A percentile compares a stretch with the other conserved stretches of the same genome.
Conservation (phyloP, 2,113 vertebrate species). For the Oryzias celebensis region DNA sequence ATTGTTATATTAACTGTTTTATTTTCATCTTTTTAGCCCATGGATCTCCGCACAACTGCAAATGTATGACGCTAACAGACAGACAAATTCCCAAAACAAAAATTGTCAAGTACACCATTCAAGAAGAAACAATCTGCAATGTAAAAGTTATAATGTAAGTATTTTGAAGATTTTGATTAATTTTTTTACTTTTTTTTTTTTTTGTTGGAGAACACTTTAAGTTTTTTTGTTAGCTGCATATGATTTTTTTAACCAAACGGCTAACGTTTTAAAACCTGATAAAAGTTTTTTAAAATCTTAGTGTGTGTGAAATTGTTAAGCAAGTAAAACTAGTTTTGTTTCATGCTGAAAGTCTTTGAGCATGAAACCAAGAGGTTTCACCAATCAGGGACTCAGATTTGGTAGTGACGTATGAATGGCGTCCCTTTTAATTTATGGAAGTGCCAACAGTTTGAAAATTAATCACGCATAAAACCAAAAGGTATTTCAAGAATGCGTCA, state of each 20-base stretch:
- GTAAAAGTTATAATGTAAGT: conserved; percentile 60
- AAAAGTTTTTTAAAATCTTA: too few species aligned
- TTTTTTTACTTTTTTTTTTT: too few species aligned
- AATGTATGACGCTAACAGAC: fast-evolving
- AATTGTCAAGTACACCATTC: conserved; percentile 48
- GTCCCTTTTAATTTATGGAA: too few species aligned
- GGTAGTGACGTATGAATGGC: too few species aligned
- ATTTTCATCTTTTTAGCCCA: conserved; percentile 35
- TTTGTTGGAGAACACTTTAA: too few species aligned
- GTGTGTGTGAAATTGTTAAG: too few species aligned
- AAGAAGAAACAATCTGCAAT: conserved; percentile 33
- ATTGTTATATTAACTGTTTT: background rate
- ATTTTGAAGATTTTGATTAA: background rate
- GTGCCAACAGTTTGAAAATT: too few species aligned
- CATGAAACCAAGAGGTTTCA: background rate
- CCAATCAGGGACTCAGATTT: too few species aligned
- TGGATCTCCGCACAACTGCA: conserved; percentile 9
- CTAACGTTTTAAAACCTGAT: too few species aligned
- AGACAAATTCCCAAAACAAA: fast-evolving
- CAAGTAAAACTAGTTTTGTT: too few species aligned
- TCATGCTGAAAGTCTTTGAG: background rate
- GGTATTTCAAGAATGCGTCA: background rate
- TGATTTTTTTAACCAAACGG: too few species aligned
- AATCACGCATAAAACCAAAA: background rate
- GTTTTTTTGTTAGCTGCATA: too few species aligned